Conservation (phyloP, 37 sponge, comb jelly and placozoan genomes). For the Geodia barretti region DNA sequence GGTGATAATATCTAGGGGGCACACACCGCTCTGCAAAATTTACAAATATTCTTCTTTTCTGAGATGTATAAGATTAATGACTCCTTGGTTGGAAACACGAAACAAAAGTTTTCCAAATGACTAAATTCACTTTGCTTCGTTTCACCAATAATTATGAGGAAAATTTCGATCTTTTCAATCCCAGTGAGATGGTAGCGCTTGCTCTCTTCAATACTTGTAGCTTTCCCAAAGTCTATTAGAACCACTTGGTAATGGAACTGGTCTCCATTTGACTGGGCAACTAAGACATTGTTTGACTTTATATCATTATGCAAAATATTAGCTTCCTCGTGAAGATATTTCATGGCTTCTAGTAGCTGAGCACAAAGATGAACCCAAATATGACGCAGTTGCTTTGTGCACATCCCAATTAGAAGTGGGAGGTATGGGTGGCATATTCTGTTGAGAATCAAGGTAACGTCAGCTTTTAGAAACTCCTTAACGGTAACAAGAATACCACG, state of each 20-base stretch:
- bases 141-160: conserved; percentile 3
- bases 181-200: neutral
- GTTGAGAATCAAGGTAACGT: neutral
- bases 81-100: neutral
- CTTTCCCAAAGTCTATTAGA: conserved; percentile 26
- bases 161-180: neutral
- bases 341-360: conserved; percentile 27
- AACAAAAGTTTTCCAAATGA: conserved; percentile 9
- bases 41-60: no score
- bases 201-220: neutral
- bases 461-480: conserved; percentile 13
- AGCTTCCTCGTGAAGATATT: conserved; percentile 8
- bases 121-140: neutral
- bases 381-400: neutral
- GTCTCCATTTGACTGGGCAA: neutral
- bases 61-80: no score
- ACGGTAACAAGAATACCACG: conserved; percentile 35
- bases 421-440: conserved; percentile 28
- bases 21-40: no score
- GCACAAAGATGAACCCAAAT: neutral
- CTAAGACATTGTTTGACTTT: conserved; percentile 4
- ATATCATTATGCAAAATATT: conserved; percentile 31
- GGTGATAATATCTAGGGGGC: no score
- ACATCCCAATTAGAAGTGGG: conserved; percentile 23
- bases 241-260: neutral